Conservation (phyloP, 2,113 vertebrate species). For the Benitochromis conjunctus region DNA sequence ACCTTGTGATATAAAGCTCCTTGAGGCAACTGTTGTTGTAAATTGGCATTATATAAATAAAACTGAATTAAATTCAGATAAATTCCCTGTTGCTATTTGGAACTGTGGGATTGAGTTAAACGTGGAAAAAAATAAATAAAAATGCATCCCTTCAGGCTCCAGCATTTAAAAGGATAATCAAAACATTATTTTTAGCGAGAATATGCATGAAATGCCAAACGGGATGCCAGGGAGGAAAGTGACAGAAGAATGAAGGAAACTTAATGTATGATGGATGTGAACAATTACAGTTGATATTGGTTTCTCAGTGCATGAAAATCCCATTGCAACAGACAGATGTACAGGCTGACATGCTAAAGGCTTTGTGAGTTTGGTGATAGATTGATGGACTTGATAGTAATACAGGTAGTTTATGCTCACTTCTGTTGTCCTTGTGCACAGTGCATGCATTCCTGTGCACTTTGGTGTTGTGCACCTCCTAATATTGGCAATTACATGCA, state of each 20-base stretch:
- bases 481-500: background rate
- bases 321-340: background rate
- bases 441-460: background rate
- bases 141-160: background rate
- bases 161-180: constrained; percentile 1
- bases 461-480: background rate
- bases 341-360: background rate
- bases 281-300: constrained; percentile 2
- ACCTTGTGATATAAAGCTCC: background rate
- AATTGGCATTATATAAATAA: background rate
- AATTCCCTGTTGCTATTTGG: background rate
- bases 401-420: background rate
- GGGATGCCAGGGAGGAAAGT: background rate
- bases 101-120: background rate
- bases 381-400: background rate
- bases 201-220: background rate
- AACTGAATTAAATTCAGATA: background rate
- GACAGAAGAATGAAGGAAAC: background rate
- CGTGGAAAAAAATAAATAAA: background rate
- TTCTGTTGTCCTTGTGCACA: background rate
- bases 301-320: background rate
- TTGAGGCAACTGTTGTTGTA: background rate
- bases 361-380: background rate
- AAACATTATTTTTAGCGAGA: background rate
- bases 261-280: constrained; percentile 5